These are phyloP conservation scores for Plebejus argus DNA, from an alignment of 2,888 invertebrate genomes.

Conservation along the genomic window DNA sequence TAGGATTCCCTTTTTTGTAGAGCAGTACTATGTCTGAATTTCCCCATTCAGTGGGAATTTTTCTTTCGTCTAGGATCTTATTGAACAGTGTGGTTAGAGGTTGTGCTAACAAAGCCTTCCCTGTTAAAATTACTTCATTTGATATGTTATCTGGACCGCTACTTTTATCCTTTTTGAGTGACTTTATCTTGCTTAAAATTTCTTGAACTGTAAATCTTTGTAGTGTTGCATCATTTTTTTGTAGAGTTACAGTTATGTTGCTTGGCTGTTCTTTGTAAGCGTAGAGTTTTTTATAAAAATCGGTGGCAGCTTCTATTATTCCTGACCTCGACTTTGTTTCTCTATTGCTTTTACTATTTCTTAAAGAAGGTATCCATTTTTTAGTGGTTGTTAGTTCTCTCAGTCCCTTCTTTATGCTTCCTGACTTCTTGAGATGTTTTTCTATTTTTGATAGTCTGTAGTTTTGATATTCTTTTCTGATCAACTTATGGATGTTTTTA, in stretches of 20 bases:
- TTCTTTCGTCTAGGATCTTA: too few relatives aligned
- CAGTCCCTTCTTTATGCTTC: neutral
- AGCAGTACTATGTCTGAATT: too few relatives aligned
- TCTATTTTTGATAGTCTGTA: neutral
- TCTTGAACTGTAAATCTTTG: neutral
- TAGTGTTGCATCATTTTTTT: neutral
- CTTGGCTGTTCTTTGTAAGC: neutral
- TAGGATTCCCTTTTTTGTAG: too few relatives aligned
- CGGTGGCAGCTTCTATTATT: neutral
- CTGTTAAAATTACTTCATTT: too few relatives aligned
- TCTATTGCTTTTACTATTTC: neutral
- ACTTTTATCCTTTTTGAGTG: neutral
- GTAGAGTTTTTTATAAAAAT: slow-evolving; percentile 6
- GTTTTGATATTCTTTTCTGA: neutral
- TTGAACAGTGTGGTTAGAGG: too few relatives aligned
- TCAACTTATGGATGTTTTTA: neutral
- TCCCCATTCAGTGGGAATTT: too few relatives aligned
- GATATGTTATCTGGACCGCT: neutral
- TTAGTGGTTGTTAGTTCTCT: neutral
- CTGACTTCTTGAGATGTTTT: neutral
- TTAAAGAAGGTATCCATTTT: neutral
- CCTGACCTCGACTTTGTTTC: neutral
- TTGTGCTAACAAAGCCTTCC: too few relatives aligned
- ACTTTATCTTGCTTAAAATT: neutral
- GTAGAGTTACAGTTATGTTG: neutral